phyloP scores from a whole-genome alignment of 1,140 invertebrate genomes.

The Homarus americanus region DNA sequence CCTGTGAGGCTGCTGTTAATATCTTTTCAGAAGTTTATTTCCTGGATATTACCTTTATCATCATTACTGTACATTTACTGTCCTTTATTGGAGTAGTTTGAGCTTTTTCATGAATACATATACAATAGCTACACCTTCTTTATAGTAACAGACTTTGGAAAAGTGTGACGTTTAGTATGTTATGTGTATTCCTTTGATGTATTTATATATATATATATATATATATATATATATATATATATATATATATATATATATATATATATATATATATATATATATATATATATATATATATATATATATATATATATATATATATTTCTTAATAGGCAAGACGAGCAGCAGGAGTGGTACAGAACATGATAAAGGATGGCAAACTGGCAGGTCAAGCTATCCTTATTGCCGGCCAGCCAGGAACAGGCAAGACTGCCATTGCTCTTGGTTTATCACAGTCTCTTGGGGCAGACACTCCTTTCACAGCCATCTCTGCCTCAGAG shows the following conservation, averaged over 20 bases:
- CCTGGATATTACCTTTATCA: too few species aligned
- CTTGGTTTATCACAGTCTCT: constrained; percentile 97
- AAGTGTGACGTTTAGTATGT: too few species aligned
- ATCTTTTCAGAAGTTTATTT: too few species aligned
- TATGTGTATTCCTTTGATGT: not conserved
- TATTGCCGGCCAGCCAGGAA: constrained; percentile 97
- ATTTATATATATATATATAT: constrained; percentile 7
- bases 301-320: not conserved
- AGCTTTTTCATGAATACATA: too few species aligned
- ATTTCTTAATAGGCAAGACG: constrained; percentile 86
- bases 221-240: not conserved
- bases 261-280: not conserved
- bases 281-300: too few species aligned
- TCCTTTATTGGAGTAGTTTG: too few species aligned
- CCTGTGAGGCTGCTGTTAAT: too few species aligned
- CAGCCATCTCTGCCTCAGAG: constrained; percentile 98
- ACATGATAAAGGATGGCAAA: constrained; percentile 99
- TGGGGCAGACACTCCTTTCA: constrained; percentile 97
- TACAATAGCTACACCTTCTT: too few species aligned
- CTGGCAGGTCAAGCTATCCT: constrained; percentile 98
- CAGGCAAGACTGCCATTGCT: constrained; percentile 98
- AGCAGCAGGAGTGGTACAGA: constrained; percentile 95
- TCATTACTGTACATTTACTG: too few species aligned
- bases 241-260: not conserved
- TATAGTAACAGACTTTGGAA: too few species aligned